These are phyloP conservation scores for Nasonia giraulti DNA, from an alignment of 1,140 invertebrate genomes.

Conservation along the genomic window DNA sequence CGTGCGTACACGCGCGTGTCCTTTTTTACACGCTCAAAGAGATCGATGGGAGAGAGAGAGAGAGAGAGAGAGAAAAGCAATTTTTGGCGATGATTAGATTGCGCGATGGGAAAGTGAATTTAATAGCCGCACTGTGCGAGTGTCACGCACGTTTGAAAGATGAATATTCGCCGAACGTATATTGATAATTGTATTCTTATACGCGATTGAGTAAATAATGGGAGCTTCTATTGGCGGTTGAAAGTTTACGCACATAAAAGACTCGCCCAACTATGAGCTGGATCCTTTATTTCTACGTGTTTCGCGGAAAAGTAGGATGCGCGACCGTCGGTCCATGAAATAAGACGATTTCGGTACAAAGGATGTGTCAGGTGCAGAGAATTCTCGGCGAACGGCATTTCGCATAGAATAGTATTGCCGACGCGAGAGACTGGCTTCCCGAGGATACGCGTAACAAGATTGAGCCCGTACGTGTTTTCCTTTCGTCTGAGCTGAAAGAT, in stretches of 20 bases:
- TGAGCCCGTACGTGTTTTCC: constrained; percentile 34
- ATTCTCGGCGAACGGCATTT: constrained; percentile 52
- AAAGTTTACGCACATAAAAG: constrained; percentile 35
- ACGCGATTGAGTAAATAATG: no score
- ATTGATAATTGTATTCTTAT: no score
- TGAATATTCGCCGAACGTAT: no score
- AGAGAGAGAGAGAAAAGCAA: background rate
- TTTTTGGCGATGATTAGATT: background rate
- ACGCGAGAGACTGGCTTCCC: background rate
- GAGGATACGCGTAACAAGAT: constrained; percentile 32
- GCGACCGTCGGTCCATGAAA: constrained; percentile 56
- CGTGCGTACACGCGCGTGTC: background rate
- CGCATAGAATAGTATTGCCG: constrained; percentile 35
- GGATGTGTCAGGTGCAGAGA: constrained; percentile 56
- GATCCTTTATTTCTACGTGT: constrained; percentile 50
- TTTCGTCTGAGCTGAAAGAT: constrained; percentile 9
- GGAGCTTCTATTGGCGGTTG: background rate
- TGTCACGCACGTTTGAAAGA: no score
- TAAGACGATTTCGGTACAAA: constrained; percentile 56
- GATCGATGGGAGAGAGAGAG: constrained; percentile 49
- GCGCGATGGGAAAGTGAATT: background rate
- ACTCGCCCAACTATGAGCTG: constrained; percentile 34
- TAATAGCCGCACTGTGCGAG: background rate
- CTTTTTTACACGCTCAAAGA: constrained; percentile 31
- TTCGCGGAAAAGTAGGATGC: constrained; percentile 54